Evolutionary conservation across 2,888 invertebrate species (phyloP).

Genomic region (Drosophila affinis): DNA sequence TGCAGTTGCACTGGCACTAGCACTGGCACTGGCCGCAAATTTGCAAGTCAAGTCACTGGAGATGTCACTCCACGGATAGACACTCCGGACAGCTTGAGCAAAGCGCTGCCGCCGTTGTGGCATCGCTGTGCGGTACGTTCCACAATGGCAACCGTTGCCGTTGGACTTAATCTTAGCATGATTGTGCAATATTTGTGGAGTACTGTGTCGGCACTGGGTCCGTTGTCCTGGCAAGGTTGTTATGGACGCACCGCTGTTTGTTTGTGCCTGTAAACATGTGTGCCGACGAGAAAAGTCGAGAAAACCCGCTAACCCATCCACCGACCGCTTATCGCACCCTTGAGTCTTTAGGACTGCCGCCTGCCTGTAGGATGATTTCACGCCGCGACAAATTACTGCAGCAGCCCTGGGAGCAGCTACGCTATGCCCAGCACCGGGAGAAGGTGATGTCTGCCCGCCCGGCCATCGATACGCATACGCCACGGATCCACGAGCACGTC

Average conservation of each 20-base stretch:
- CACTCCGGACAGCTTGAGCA: conserved; percentile 73
- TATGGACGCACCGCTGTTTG: conserved; percentile 72
- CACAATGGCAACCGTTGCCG: conserved; percentile 11
- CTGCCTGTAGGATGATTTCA: conserved; percentile 86
- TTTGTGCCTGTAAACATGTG: conserved; percentile 60
- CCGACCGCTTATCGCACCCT: conserved; percentile 21
- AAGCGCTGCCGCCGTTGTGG: conserved; percentile 61
- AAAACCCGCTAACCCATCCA: conserved; percentile 8
- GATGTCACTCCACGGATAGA: conserved; percentile 73
- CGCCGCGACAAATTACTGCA: conserved; percentile 88
- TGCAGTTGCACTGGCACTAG: conserved; percentile 5
- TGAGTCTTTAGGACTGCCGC: neutral
- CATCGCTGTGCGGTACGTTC: neutral
- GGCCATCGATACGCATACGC: conserved; percentile 88
- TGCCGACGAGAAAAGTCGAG: neutral
- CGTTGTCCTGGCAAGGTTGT: conserved; percentile 75
- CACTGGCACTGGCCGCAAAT: conserved; percentile 57
- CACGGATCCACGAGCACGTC: conserved; percentile 87
- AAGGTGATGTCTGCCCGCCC: conserved; percentile 88
- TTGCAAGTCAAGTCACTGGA: conserved; percentile 74
- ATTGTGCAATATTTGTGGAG: conserved; percentile 71
- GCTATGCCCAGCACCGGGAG: conserved; percentile 88
- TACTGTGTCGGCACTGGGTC: conserved; percentile 11
- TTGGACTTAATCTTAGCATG: conserved; percentile 74
- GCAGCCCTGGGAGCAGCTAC: conserved; percentile 89